These are phyloP conservation scores for Antheraea mylitta DNA, from an alignment of 1,140 invertebrate genomes.

Conservation along the genomic window DNA sequence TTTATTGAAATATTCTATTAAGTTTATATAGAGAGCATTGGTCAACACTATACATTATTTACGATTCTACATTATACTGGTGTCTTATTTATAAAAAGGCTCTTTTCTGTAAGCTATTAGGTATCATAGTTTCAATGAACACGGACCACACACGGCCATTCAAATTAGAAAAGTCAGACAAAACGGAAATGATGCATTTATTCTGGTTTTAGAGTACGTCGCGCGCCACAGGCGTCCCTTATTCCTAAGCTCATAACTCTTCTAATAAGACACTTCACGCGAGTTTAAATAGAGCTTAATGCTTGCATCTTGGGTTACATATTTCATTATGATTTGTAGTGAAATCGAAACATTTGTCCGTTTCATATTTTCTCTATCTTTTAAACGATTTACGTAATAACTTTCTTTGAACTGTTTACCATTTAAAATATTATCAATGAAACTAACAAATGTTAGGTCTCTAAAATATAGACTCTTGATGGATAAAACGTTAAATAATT, in stretches of 20 bases:
- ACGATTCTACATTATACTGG: conserved; percentile 26
- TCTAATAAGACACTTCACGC: conserved; percentile 65
- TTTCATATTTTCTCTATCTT: conserved; percentile 28
- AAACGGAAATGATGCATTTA: conserved; percentile 69
- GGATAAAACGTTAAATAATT: conserved; percentile 32
- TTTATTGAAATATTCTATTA: conserved; percentile 11
- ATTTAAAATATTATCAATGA: conserved; percentile 25
- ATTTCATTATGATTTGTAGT: conserved; percentile 61
- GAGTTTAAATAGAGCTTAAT: conserved; percentile 52
- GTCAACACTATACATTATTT: conserved; percentile 24
- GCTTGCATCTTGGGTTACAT: conserved; percentile 49
- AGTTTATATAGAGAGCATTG: conserved; percentile 5
- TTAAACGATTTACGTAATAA: conserved; percentile 47
- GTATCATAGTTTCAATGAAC: conserved; percentile 23
- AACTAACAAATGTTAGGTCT: conserved; percentile 10
- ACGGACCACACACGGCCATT: conserved; percentile 61
- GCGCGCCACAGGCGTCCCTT: conserved; percentile 58
- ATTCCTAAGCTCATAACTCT: conserved; percentile 63
- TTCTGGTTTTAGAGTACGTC: conserved; percentile 46
- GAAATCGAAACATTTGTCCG: conserved; percentile 42
- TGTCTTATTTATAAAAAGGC: conserved; percentile 38
- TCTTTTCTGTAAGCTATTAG: conserved; percentile 33
- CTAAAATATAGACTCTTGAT: conserved; percentile 11
- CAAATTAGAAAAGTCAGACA: conserved; percentile 60
- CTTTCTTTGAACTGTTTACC: conserved; percentile 27